A percentile compares a stretch with the other conserved stretches of the same genome.
Evolutionary conservation across 2,113 vertebrate species (phyloP).

Genomic region (Gymnogyps californianus): DNA sequence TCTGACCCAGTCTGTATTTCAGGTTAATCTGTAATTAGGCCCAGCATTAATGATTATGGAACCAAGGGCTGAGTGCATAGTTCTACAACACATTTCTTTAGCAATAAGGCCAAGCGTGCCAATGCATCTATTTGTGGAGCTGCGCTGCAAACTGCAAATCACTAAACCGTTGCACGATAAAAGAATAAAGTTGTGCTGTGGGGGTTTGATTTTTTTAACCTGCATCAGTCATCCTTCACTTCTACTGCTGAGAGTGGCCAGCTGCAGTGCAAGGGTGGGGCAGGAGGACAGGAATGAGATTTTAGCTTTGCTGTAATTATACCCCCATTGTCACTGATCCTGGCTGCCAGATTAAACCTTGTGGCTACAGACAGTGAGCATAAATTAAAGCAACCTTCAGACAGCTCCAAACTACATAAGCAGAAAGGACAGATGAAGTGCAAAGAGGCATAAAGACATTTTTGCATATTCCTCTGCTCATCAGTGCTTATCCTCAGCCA

Average conservation of each 20-base stretch:
- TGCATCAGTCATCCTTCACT: background rate
- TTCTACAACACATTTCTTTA: background rate
- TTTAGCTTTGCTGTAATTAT: background rate
- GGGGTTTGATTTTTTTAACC: background rate
- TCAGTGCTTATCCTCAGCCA: background rate
- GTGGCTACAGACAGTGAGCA: background rate
- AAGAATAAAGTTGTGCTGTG: background rate
- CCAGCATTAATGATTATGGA: background rate
- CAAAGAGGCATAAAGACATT: background rate
- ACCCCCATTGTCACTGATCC: background rate
- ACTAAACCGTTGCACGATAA: background rate
- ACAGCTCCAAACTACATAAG: background rate
- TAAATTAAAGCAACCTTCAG: background rate
- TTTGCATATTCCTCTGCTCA: background rate
- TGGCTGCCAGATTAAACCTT: background rate
- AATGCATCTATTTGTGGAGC: background rate
- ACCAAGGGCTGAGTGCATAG: constrained; percentile 15
- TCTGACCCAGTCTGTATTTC: background rate
- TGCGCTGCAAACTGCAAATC: background rate
- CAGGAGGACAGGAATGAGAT: background rate
- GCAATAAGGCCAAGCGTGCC: background rate
- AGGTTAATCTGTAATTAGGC: constrained; percentile 46
- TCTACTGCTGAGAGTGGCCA: background rate
- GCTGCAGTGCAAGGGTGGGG: background rate
- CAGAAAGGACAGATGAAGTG: background rate